Evolutionary conservation across 2,797 vertebrate species (phyloP), one percentile per base, ranked within the genome.

Genomic region (Cichlasoma orientale): DNA sequence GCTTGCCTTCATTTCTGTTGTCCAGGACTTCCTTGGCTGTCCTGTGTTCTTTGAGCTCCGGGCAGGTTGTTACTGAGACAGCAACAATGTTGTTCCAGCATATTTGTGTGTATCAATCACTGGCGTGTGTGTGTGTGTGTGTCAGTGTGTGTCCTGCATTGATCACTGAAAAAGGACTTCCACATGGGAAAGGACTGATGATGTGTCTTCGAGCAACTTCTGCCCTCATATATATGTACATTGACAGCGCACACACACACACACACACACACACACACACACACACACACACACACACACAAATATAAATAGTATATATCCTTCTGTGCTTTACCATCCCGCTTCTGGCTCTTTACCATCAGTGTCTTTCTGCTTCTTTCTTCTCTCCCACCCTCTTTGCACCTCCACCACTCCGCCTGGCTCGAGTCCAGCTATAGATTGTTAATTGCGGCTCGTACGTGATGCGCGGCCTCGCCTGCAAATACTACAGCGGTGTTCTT

Each of bases 371-470:
- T 74, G 36, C 41, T 31, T 59, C 52, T 54, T 58, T 53, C 27
- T 75, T 31, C 78, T 38, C 78, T 75, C 53, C 23, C 68, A 2
- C 82, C 83, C 83, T 0, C 61, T 66, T 12, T 0, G 61, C 61
- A 47, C 61, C 38, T 88, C 74, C 78, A 84, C 75, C 52, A 10
- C 89, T 87, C 77, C 21, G 75, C 79, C 88, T 95, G 93, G 94
- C 90, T 80, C 21, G 1, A 59, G 83, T 92, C 94, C 93, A 94
- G 92, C 90, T 90, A 93, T 92, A 93, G 93, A 95, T 94, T 92
- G 91, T 92, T 95, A 93, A 94, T 94, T 94, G 93, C 47, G 78
- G 89, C 79, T 79, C 88, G 84, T 89, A 88, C 89, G 86, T 86
- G 86, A 86, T 87, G 86, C 85, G 7, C n/a, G 76, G 84, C 87